Percentiles rank a stretch among this genome's conserved stretches.
phyloP scores from a whole-genome alignment of 37 sponge, comb jelly and placozoan genomes.

The Beroe ovata region DNA sequence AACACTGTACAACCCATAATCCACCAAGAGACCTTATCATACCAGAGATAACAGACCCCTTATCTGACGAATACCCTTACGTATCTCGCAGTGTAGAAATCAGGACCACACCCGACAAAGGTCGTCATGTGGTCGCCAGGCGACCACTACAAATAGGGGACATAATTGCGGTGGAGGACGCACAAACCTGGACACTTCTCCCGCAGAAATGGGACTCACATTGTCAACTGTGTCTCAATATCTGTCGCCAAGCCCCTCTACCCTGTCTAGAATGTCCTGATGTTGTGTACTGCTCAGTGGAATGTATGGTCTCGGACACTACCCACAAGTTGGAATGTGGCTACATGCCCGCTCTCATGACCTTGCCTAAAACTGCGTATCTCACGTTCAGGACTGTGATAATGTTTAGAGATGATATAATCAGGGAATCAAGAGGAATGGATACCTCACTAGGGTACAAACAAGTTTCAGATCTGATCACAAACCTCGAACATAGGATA shows the following conservation, averaged over 20 bases:
- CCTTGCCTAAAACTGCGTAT: slow-evolving; percentile 42
- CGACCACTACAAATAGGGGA: neutral
- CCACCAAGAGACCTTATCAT: neutral
- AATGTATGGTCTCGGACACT: neutral
- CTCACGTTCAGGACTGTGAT: slow-evolving; percentile 2
- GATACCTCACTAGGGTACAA: slow-evolving; percentile 2
- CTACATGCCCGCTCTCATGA: neutral
- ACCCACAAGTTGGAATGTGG: slow-evolving; percentile 27
- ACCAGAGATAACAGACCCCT: neutral
- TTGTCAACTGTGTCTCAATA: slow-evolving; percentile 13
- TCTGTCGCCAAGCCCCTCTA: neutral
- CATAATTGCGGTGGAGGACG: slow-evolving; percentile 12
- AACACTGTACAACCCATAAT: neutral
- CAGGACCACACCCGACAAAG: neutral
- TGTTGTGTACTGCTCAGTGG: slow-evolving; percentile 24
- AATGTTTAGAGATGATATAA: neutral
- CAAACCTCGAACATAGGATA: neutral
- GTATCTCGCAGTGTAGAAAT: neutral
- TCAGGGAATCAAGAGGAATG: neutral
- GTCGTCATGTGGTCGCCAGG: slow-evolving; percentile 26
- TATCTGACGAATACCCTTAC: slow-evolving; percentile 7
- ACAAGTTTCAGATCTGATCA: neutral
- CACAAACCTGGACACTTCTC: neutral
- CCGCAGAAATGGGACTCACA: neutral
- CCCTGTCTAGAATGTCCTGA: slow-evolving; percentile 36